Evolutionary conservation across 2,888 invertebrate species (phyloP).

Genomic region (Hydrotaea diabolus): DNA sequence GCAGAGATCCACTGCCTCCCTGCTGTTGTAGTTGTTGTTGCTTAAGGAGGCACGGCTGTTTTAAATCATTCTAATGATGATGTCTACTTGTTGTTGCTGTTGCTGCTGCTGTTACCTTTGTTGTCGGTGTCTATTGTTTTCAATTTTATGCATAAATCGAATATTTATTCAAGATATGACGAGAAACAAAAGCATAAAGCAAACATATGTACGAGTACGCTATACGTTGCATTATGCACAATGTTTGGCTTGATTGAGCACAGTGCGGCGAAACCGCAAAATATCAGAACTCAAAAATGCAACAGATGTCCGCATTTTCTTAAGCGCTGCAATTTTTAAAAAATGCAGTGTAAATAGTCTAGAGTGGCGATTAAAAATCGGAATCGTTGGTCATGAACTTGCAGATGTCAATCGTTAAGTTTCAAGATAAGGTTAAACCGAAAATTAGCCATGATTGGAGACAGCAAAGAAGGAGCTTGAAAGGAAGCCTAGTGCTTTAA

Average conservation of each 20-base stretch:
- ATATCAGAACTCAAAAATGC: no score
- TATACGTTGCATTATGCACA: background rate
- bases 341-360: no score
- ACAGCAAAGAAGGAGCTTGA: no score
- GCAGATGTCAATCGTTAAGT: no score
- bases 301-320: no score
- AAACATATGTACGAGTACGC: background rate
- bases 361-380: no score
- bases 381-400: no score
- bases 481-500: no score
- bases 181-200: background rate
- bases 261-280: no score
- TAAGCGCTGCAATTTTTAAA: no score
- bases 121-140: background rate
- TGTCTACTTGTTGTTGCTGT: background rate
- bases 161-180: constrained; percentile 2
- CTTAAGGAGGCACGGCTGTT: constrained; percentile 1
- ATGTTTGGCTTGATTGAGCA: background rate
- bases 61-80: constrained; percentile 4
- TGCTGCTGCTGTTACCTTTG: background rate
- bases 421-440: no score
- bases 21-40: background rate
- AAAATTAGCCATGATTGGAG: no score
- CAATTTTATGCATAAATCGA: background rate
- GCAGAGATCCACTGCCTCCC: background rate